phyloP scores from a whole-genome alignment of 1,140 invertebrate species.

The Plodia interpunctella region DNA sequence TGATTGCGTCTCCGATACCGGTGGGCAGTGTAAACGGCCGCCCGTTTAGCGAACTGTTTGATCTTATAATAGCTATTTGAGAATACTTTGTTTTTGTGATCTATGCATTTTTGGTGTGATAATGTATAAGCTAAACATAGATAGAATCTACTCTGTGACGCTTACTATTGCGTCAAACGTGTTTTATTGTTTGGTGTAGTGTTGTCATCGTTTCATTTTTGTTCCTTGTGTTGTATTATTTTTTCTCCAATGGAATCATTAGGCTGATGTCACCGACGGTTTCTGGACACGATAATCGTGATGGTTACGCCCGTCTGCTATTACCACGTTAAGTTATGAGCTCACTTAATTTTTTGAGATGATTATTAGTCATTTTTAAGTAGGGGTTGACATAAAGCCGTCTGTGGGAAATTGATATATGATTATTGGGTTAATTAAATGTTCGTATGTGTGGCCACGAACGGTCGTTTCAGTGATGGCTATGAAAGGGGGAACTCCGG shows the following conservation, averaged over 20 bases:
- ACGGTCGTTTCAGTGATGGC: slow-evolving; percentile 21
- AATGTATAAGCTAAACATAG: slow-evolving; percentile 46
- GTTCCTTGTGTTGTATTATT: slow-evolving; percentile 38
- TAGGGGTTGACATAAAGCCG: slow-evolving; percentile 39
- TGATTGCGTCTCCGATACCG: slow-evolving; percentile 42
- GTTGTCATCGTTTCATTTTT: slow-evolving; percentile 53
- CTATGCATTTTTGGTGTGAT: slow-evolving; percentile 53
- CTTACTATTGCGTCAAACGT: slow-evolving; percentile 48
- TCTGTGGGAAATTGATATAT: slow-evolving; percentile 47
- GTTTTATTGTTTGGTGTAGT: slow-evolving; percentile 37
- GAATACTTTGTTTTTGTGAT: slow-evolving; percentile 56
- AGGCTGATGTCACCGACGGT: slow-evolving; percentile 57
- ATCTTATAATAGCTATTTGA: slow-evolving; percentile 46
- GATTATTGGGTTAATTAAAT: slow-evolving; percentile 52
- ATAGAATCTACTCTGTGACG: slow-evolving; percentile 28
- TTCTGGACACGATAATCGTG: slow-evolving; percentile 53
- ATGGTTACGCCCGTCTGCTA: slow-evolving; percentile 47
- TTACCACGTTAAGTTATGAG: slow-evolving; percentile 48
- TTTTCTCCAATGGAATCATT: slow-evolving; percentile 46
- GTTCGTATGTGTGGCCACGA: slow-evolving; percentile 26
- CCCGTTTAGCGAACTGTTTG: slow-evolving; percentile 46
- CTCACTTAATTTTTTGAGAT: slow-evolving; percentile 48
- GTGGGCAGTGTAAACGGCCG: slow-evolving; percentile 51
- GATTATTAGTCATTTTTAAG: slow-evolving; percentile 46
- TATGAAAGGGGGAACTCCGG: slow-evolving; percentile 21